These are phyloP conservation scores for Arion vulgaris DNA, from an alignment of 1,140 invertebrate genomes.

Conservation along the genomic window DNA sequence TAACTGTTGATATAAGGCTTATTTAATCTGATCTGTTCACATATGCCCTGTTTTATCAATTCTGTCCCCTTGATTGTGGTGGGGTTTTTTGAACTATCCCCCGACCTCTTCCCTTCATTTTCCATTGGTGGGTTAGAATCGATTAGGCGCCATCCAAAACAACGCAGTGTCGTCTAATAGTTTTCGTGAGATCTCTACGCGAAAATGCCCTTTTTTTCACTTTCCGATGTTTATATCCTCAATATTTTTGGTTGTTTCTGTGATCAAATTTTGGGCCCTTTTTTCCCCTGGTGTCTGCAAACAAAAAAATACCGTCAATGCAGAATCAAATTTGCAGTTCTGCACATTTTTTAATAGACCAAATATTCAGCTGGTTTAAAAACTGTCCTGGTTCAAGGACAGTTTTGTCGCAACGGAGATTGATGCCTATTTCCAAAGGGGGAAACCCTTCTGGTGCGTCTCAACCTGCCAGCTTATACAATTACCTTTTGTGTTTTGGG, in stretches of 20 bases:
- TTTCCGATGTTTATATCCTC: too few relatives aligned
- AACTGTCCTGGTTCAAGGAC: constrained; percentile 72
- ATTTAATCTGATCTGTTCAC: too few relatives aligned
- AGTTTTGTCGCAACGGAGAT: constrained; percentile 72
- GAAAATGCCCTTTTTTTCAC: too few relatives aligned
- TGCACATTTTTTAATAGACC: constrained; percentile 74
- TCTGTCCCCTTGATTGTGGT: too few relatives aligned
- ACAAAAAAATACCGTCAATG: not conserved
- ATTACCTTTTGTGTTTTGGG: constrained; percentile 73
- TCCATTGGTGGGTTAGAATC: too few relatives aligned
- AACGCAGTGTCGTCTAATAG: not conserved
- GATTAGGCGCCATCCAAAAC: not conserved
- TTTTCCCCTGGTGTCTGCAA: not conserved
- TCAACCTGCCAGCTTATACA: constrained; percentile 69
- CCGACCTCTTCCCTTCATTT: too few relatives aligned
- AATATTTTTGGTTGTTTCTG: too few relatives aligned
- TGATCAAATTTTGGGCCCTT: too few relatives aligned
- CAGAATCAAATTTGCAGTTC: constrained; percentile 47
- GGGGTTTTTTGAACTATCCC: too few relatives aligned
- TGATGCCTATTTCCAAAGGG: constrained; percentile 68
- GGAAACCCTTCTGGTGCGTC: constrained; percentile 72
- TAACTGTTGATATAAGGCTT: too few relatives aligned
- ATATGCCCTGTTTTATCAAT: too few relatives aligned
- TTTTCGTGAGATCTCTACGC: not conserved
- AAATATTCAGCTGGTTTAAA: constrained; percentile 66